Conservation (phyloP, 92 coral and sea anemone genomes). For the Galaxea fascicularis region DNA sequence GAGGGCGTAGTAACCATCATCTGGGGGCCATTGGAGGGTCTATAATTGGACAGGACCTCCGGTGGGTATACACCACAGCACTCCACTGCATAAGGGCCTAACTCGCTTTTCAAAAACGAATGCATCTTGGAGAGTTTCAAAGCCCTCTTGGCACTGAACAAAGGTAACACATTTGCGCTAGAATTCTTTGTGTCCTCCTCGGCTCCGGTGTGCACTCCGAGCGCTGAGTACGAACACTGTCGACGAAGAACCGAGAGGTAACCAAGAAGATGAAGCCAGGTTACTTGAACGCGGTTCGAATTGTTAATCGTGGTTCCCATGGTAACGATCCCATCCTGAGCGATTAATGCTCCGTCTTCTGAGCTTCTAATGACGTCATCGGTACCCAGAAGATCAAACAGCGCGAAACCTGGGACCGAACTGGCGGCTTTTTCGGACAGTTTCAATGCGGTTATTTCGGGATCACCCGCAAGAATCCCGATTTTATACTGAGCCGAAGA, state of each 20-base stretch:
- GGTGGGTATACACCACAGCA: conserved; percentile 90
- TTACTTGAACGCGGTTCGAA: conserved; percentile 82
- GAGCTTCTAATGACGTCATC: conserved; percentile 69
- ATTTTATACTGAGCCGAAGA: conserved; percentile 79
- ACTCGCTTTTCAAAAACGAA: conserved; percentile 77
- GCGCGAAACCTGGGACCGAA: conserved; percentile 82
- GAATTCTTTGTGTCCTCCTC: conserved; percentile 41
- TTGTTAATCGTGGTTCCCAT: conserved; percentile 81
- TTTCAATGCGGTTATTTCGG: conserved; percentile 75
- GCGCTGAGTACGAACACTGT: conserved; percentile 91
- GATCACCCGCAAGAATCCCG: conserved; percentile 81
- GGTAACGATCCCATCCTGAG: conserved; percentile 80
- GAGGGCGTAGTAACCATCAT: conserved; percentile 50
- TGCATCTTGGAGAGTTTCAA: conserved; percentile 87
- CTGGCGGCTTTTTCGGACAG: conserved; percentile 80
- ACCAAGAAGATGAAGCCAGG: conserved; percentile 96
- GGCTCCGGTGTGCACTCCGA: conserved; percentile 73
- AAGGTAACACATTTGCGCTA: conserved; percentile 61
- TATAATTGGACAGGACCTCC: conserved; percentile 55
- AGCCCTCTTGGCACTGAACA: conserved; percentile 79
- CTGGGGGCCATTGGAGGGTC: conserved; percentile 31
- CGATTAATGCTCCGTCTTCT: conserved; percentile 60
- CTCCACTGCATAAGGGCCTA: conserved; percentile 77
- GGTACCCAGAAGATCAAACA: conserved; percentile 94
- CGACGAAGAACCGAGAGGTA: conserved; percentile 89